A percentile compares a stretch with the other conserved stretches of the same genome.
Evolutionary conservation across 2,113 vertebrate species (phyloP).

Genomic region (Trichomycterus rosablanca): DNA sequence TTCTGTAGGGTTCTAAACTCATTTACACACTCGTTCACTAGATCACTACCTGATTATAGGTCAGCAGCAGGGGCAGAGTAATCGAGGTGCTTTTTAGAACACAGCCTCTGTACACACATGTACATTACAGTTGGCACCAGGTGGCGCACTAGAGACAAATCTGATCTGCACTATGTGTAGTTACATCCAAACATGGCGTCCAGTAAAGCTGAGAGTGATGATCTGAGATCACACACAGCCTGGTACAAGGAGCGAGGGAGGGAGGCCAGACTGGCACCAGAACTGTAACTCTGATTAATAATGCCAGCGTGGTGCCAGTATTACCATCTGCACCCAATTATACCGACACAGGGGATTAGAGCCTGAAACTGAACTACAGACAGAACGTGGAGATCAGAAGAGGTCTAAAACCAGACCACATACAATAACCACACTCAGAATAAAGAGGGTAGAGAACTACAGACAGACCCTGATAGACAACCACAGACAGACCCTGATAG

Average conservation of each 20-base stretch:
- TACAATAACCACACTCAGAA: not conserved
- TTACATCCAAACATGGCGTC: not conserved
- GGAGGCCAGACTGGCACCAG: not conserved
- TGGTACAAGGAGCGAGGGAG: not conserved
- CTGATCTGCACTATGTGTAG: too few relatives aligned
- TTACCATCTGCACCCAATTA: constrained; percentile 36
- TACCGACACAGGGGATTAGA: constrained; percentile 6
- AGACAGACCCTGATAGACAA: not conserved
- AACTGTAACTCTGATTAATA: not conserved
- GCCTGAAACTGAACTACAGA: not conserved
- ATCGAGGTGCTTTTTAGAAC: too few relatives aligned
- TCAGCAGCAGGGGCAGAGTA: too few relatives aligned
- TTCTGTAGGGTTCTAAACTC: too few relatives aligned
- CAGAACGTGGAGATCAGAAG: not conserved
- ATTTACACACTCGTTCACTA: too few relatives aligned
- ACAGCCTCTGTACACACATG: too few relatives aligned
- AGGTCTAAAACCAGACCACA: not conserved
- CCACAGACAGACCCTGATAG: not conserved
- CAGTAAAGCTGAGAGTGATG: too few relatives aligned
- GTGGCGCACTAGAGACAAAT: too few relatives aligned
- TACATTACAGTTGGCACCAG: too few relatives aligned
- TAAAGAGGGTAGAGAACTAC: not conserved
- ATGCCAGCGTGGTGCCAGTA: constrained; percentile 10
- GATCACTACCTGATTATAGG: too few relatives aligned
- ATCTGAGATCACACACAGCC: not conserved